phyloP scores from a whole-genome alignment of 2,113 vertebrate species.

The Tursiops truncatus region DNA sequence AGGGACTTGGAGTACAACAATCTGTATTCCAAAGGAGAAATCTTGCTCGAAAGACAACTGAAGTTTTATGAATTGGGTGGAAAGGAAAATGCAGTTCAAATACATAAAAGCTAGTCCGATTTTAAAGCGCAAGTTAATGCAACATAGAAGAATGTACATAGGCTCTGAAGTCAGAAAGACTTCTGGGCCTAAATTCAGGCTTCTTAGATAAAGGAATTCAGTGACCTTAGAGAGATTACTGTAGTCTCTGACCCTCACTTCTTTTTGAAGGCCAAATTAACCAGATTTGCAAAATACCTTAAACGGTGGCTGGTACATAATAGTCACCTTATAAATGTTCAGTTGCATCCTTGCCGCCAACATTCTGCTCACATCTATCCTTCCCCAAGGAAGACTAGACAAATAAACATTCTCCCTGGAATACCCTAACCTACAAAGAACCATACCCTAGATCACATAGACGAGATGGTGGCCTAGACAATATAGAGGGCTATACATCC shows the following conservation, averaged over 20 bases:
- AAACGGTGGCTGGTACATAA: background rate
- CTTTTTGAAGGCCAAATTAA: conserved; percentile 16
- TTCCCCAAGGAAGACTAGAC: background rate
- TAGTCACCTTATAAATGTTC: background rate
- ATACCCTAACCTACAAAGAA: background rate
- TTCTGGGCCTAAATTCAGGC: background rate
- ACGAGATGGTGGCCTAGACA: background rate
- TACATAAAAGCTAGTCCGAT: background rate
- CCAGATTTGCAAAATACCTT: background rate
- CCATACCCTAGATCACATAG: background rate
- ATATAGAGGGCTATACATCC: background rate
- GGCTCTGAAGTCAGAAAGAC: background rate
- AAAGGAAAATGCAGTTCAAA: background rate
- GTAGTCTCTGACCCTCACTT: background rate
- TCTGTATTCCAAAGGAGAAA: background rate
- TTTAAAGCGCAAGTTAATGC: background rate
- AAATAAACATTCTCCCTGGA: background rate
- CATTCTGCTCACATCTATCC: background rate
- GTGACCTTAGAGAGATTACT: background rate
- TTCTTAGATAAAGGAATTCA: background rate
- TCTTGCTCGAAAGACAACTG: background rate
- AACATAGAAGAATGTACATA: background rate
- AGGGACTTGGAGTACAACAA: background rate
- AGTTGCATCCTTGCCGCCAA: background rate
- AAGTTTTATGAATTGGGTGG: background rate